phyloP scores from a whole-genome alignment of 2,113 vertebrate species.

The Melanotaenia duboulayi region DNA sequence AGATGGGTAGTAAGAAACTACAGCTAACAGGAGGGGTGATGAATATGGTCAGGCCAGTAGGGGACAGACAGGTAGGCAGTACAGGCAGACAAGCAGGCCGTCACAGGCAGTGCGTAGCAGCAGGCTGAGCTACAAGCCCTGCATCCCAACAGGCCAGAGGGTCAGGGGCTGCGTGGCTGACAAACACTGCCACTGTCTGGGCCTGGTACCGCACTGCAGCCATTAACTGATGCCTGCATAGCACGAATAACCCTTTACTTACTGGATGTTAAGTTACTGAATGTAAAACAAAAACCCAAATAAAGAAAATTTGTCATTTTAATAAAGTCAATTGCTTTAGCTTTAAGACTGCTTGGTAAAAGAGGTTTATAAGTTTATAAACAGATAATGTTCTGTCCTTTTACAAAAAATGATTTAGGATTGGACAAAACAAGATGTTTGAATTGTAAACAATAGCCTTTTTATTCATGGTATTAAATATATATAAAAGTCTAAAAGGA shows the following conservation, averaged over 20 bases:
- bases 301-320: background rate
- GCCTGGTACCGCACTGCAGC: constrained; percentile 66
- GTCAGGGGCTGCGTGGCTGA: constrained; percentile 53
- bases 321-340: constrained; percentile 1
- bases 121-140: constrained; percentile 66
- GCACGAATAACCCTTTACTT: constrained; percentile 23
- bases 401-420: too few relatives aligned
- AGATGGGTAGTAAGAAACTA: constrained; percentile 31
- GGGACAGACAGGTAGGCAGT: constrained; percentile 50
- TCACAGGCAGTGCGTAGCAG: constrained; percentile 62
- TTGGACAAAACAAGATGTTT: too few relatives aligned
- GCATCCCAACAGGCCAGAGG: constrained; percentile 76
- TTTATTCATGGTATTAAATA: too few relatives aligned
- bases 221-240: constrained; percentile 9
- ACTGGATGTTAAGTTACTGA: background rate
- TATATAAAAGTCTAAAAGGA: too few relatives aligned
- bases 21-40: constrained; percentile 20
- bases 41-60: constrained; percentile 36
- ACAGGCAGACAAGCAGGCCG: constrained; percentile 61
- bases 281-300: background rate
- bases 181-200: constrained; percentile 76
- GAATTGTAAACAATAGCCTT: too few relatives aligned
- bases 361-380: background rate
- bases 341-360: background rate
- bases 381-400: background rate